These are phyloP conservation scores for Rhaphigaster nebulosa DNA, from an alignment of 2,888 invertebrate species.

Conservation along the genomic window DNA sequence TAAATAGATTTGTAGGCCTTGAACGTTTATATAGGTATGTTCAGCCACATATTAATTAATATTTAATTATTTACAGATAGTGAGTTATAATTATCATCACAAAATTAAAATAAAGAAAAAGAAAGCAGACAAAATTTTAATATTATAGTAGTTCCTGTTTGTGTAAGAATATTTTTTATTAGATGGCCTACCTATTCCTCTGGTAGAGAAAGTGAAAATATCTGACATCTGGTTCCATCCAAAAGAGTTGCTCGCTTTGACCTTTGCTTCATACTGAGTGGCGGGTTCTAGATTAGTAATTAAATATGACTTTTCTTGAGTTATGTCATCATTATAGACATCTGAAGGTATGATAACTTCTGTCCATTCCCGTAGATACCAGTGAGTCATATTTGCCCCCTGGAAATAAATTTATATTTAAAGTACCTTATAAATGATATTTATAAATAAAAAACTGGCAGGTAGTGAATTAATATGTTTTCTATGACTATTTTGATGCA, in stretches of 20 bases:
- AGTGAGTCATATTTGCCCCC: slow-evolving; percentile 63
- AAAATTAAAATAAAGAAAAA: background rate
- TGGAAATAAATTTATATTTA: slow-evolving; percentile 15
- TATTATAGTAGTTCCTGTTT: background rate
- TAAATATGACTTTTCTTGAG: slow-evolving; percentile 77
- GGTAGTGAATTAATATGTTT: too few species aligned
- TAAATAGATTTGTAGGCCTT: too few species aligned
- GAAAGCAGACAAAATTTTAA: too few species aligned
- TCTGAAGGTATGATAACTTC: slow-evolving; percentile 72
- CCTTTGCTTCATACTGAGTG: slow-evolving; percentile 77
- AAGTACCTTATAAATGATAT: background rate
- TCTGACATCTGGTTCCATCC: slow-evolving; percentile 77
- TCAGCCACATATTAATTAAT: too few species aligned
- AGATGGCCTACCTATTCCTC: slow-evolving; percentile 73
- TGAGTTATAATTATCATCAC: too few species aligned
- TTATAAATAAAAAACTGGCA: background rate
- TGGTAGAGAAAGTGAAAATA: slow-evolving; percentile 75
- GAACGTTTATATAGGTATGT: too few species aligned
- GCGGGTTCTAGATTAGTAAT: slow-evolving; percentile 76
- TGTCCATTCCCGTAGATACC: slow-evolving; percentile 68
- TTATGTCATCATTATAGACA: slow-evolving; percentile 71
- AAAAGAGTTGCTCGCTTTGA: slow-evolving; percentile 76
- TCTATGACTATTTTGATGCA: too few species aligned
- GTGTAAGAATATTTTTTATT: background rate
- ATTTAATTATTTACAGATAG: too few species aligned